Base-by-base conservation (phyloP, 2,888 invertebrate species). In the Syritta pipiens region DNA sequence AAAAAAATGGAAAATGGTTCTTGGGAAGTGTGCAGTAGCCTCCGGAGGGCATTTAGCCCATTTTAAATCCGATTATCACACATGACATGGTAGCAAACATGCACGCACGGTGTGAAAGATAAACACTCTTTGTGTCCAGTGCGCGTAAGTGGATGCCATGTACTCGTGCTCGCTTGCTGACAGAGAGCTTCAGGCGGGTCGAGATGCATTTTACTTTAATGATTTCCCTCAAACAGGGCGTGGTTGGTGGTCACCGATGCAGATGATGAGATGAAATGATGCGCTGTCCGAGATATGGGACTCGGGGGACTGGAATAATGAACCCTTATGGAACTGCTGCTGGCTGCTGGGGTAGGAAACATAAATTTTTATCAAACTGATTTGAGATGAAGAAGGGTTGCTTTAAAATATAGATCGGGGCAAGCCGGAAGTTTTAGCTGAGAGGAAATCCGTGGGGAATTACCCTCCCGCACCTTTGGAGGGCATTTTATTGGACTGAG, bases 121-220 rank as follows among this genome's bases (percentile, higher is more conserved):
- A 60, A 65, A 65, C 46, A 71, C 57, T 14, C 59, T 22, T 9
- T 28, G 37, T 26, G 28, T 35, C n/a, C n/a, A n/a, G n/a, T 46
- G 32, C 48, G 30, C 48, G 40, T 48, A 30, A 30, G 30, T 26
- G 14, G 46, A 44, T 53, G 49, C 10, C 17, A 4, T 17, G 7
- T 17, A 17, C 37, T 37, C 7, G 37, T 37, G n/a, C 10, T 12
- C 32, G 37, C 12, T 35, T 12, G 17, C 19, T 14, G 10, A 14
- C 37, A 17, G 53, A 46, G 51, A 40, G 30, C 28, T 46, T 22
- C 44, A 12, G 28, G 42, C 24, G 32, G 40, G 55, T 14, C 14
- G 35, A 5, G 59, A 59, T 77, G 76, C 53, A 59, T 71, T 77
- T 69, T 59, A 59, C 65, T 77, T 77, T 77, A 77, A 71, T 71